Evolutionary conservation across 2,113 vertebrate genomes (phyloP).

Genomic region (Aegotheles bennettii): DNA sequence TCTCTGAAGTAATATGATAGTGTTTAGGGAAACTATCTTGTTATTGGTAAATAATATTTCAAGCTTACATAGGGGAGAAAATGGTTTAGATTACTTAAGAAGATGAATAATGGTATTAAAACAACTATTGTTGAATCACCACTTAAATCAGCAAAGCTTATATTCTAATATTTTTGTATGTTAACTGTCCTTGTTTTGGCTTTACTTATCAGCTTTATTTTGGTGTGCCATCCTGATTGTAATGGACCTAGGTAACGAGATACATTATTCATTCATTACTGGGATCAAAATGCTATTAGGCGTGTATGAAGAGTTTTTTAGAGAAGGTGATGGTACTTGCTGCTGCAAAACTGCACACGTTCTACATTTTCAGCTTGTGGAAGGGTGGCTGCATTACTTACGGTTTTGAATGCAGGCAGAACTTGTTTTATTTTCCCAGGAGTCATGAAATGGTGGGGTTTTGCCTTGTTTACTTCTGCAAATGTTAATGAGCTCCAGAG

Average conservation of each 20-base stretch:
- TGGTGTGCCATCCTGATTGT: background rate
- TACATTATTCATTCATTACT: background rate
- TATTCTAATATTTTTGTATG: background rate
- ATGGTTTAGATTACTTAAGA: background rate
- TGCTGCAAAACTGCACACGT: background rate
- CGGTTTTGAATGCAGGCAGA: background rate
- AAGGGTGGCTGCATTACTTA: background rate
- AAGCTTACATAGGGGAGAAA: background rate
- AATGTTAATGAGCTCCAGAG: background rate
- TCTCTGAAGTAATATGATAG: background rate
- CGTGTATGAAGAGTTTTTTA: background rate
- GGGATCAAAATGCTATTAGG: background rate
- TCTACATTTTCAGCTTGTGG: background rate
- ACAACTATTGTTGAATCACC: background rate
- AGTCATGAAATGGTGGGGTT: background rate
- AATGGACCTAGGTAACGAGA: background rate
- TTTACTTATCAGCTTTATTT: background rate
- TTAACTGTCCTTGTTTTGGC: background rate
- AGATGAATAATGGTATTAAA: background rate
- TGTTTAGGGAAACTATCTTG: background rate
- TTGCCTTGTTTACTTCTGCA: slow-evolving; percentile 25
- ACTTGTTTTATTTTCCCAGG: background rate
- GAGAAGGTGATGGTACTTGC: background rate
- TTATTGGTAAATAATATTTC: background rate
- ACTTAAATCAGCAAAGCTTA: background rate